Conservation (phyloP, 2,888 invertebrate genomes). For the Empis stercorea region DNA sequence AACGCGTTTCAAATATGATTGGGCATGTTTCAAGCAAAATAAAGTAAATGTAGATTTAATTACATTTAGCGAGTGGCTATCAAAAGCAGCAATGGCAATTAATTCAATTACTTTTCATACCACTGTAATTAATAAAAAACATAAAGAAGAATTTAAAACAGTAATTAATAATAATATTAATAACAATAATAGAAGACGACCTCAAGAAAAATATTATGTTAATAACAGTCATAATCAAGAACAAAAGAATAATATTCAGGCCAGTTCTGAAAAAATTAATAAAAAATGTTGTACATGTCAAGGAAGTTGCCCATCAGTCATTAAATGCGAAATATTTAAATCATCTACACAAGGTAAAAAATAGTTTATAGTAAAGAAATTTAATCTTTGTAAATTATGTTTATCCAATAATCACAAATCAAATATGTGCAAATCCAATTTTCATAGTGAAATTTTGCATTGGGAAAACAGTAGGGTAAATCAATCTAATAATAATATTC, state of each 20-base stretch:
- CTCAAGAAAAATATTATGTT: neutral
- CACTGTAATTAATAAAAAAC: neutral
- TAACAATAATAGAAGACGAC: too few species aligned
- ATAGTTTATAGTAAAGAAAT: too few species aligned
- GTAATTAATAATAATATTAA: too few species aligned
- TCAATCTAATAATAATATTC: too few species aligned
- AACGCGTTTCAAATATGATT: slow-evolving; percentile 2
- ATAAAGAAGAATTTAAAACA: too few species aligned
- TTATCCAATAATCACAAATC: too few species aligned
- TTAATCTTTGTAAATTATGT: too few species aligned
- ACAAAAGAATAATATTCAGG: too few species aligned
- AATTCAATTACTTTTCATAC: neutral
- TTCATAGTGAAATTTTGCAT: too few species aligned
- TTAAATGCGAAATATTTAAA: neutral
- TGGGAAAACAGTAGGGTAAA: too few species aligned
- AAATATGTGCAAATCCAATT: too few species aligned
- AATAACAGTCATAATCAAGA: too few species aligned
- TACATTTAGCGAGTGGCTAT: slow-evolving; percentile 6
- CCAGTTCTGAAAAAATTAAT: neutral
- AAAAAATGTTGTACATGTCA: slow-evolving; percentile 3
- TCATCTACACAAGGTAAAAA: neutral
- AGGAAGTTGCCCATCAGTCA: neutral
- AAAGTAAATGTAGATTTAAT: neutral
- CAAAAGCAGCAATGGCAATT: neutral
- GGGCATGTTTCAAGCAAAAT: slow-evolving; percentile 6